phyloP scores from a whole-genome alignment of 1,140 invertebrate genomes.

The Polypedilum vanderplanki region DNA sequence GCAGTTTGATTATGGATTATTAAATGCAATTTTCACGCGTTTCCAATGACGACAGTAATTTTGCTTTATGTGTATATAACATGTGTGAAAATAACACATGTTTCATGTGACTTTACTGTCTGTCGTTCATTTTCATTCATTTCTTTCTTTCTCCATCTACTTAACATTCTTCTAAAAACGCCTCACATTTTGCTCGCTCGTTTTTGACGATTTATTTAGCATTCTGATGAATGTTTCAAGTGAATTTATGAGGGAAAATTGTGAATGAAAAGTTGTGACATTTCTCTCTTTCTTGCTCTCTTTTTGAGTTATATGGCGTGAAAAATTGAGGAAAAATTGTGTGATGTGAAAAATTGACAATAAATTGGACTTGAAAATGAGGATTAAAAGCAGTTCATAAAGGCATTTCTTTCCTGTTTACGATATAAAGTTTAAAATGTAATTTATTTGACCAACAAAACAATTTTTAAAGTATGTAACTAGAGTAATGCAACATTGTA shows the following conservation, averaged over 20 bases:
- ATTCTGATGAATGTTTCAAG: conserved; percentile 3
- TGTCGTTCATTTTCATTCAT: background rate
- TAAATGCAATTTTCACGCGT: conserved; percentile 18
- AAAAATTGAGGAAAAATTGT: too few species aligned
- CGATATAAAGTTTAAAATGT: too few species aligned
- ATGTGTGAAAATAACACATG: background rate
- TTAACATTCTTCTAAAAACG: background rate
- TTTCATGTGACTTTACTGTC: background rate
- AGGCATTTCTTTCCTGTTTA: too few species aligned
- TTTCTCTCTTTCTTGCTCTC: background rate
- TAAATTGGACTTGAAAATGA: too few species aligned
- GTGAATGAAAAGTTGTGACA: conserved; percentile 17
- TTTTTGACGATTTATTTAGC: background rate
- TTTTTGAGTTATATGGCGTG: background rate
- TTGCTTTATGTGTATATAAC: too few species aligned
- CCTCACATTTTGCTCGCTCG: background rate
- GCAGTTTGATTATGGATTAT: background rate
- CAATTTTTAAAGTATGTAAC: background rate
- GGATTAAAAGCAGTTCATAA: too few species aligned
- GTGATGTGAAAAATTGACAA: too few species aligned
- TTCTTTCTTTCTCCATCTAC: conserved; percentile 1
- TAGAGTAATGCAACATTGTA: background rate
- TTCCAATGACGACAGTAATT: too few species aligned
- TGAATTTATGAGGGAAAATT: background rate
- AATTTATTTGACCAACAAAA: background rate